Evolutionary conservation across 1,140 invertebrate genomes (phyloP), one percentile per base, ranked within the genome.

Genomic region (Bombus affinis): DNA sequence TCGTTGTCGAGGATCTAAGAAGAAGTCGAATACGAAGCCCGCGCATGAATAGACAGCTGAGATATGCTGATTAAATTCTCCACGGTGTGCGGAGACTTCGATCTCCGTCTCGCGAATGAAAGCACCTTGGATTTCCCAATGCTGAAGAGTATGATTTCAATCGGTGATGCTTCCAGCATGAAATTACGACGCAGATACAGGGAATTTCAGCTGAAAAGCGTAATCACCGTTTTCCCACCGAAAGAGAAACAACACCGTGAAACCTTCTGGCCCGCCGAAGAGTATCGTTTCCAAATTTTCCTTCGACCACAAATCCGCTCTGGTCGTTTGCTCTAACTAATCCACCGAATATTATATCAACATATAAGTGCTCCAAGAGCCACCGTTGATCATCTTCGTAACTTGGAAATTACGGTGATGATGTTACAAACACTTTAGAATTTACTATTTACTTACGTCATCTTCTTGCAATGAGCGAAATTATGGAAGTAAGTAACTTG

Each of bases 41-140:
- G 44, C 39, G 47, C 37, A n/a, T 89, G 86, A 89, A 85, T 88
- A 71, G 72, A 65, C 13, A 57, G 53, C 70, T 35, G 73, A 88
- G 82, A 85, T 88, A 84, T 75, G 78, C 88, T 90, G 91, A 93
- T 92, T 91, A 91, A 93, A 91, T 92, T 86, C 86, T 91, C 59
- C 12, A 62, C 84, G 44, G 74, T 47, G 70, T 68, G 25, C 47
- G 75, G 42, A 44, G 44, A 35, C 44, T 75, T 35, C 32, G 73
- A 75, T 75, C 74, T 44, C 47, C 59, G 59, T 62, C 59, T 62
- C 28, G 59, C 59, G 59, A n/a, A 62, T 62, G 28, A n/a, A 62
- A 62, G 59, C 59, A 62, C 0, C 28, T 62, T 28, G 59, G 28
- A 62, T 62, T 62, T 62, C 59, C 28, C 59, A n/a, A 62, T 62